Evolutionary conservation across 1,140 invertebrate genomes (phyloP), one percentile per base, ranked within the genome.

Genomic region (Adoxophyes honmai): DNA sequence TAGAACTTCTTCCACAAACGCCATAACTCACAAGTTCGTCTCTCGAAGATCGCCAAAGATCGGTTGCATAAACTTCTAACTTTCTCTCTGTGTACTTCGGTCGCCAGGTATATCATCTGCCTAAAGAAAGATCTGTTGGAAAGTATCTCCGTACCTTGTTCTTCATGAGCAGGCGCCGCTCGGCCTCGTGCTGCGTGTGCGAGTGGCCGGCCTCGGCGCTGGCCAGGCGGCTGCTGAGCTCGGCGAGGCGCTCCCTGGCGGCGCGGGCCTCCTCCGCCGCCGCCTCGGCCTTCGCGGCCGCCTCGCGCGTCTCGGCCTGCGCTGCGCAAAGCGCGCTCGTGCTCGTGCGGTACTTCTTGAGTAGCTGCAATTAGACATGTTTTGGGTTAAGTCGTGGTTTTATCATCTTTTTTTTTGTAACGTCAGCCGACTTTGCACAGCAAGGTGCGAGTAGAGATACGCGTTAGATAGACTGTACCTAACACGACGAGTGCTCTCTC

Each of bases 301-400:
- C 94, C 72, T 98, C 96, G 38, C 95, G 93, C 10, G 97, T 86
- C 58, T 93, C 94, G 54, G 91, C 92, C 71, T 98, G 96, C 73
- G 98, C 96, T 1, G 94, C 90, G 15, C 95, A 95, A 39, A 98
- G 90, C 73, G 98, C 95, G 69, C 95, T 93, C 0, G 98, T 96
- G 10, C 94, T 92, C 3, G 94, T 92, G 60, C 97, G 95, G 89
- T 98, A 98, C 80, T 98, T 98, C 86, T 97, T 97, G 90, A 98
- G 90, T 4, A 97, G 90, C 92, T 94, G 78, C 16, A 53, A 7
- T 3, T 18, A 44, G 9, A 15, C 37, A 18, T 36, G 14, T 4
- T 36, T 54, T 34, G 11, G n/a, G 13, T 42, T 4, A 18, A 5
- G 38, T 1, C 1, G 4, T 42, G 11, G 1, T 18, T 42, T 36